Evolutionary conservation across 2,888 invertebrate genomes (phyloP), one percentile per base, ranked within the genome.

Genomic region (Tinea trinotella): DNA sequence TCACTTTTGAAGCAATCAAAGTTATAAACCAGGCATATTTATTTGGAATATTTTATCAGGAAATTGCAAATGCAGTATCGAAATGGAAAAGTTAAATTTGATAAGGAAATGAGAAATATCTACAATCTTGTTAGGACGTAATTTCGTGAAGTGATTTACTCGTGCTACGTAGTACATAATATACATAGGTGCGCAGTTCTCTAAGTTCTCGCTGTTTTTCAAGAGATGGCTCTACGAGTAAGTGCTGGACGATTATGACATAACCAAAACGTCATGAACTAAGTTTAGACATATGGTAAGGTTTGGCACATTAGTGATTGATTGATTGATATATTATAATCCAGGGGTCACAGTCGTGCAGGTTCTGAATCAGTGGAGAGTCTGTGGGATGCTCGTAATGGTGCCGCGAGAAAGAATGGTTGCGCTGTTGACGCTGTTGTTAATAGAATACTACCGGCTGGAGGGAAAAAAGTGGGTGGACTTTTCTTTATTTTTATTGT

Each of bases 381-480:
- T 40, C 62, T 60, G 56, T 76, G 74, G 73, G 61, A 57, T 18
- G 66, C 62, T 2, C 65, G 77, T 52, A 77, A 76, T 66, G 77
- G 78, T 46, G 24, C 54, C 30, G 36, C 52, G 15, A 67, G 74
- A 0, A 64, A 73, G 7, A 70, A 77, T 55, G 82, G 81, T 65
- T 81, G 82, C 10, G 74, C 72, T 59, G 86, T 86, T 63, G 68
- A 82, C n/a, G 82, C 83, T 35, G 74, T 86, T 18, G 85, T 84
- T 0, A 71, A 79, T 24, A 66, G 74, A 46, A 70, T 87, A 62
- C 85, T 85, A 1, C 74, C 76, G 1, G 76, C 74, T 0, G 85
- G 85, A 0, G 76, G 70, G 9, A 86, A 85, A 61, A 86, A 86
- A 80, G 83, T 83, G 59, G 56, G 36, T 36, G 24, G 9, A n/a